These are phyloP conservation scores for Alloplasta piceator DNA, from an alignment of 2,888 invertebrate genomes.

Conservation along the genomic window DNA sequence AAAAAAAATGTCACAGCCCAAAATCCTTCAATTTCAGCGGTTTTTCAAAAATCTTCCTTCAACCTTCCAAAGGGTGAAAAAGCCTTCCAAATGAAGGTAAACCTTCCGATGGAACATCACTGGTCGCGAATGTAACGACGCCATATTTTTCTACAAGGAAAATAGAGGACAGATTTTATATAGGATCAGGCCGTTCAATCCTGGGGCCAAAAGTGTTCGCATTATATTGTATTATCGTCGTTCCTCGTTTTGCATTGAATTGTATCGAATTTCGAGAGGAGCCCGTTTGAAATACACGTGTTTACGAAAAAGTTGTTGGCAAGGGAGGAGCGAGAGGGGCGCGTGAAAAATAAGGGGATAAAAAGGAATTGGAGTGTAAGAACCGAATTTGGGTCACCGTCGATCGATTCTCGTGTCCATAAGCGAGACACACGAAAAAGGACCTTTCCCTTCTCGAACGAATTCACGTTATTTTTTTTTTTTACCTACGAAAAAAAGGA, in stretches of 20 bases:
- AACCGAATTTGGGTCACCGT: constrained; percentile 56
- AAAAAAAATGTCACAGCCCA: too few species aligned
- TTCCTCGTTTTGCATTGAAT: background rate
- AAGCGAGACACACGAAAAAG: background rate
- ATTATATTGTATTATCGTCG: background rate
- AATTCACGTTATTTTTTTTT: constrained; percentile 46
- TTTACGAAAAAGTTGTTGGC: background rate
- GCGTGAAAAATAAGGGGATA: constrained; percentile 47
- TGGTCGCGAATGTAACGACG: too few species aligned
- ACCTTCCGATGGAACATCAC: too few species aligned
- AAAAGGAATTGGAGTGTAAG: constrained; percentile 51
- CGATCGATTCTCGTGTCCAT: constrained; percentile 52
- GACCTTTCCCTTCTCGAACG: constrained; percentile 19
- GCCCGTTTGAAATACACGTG: too few species aligned
- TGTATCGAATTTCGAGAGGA: background rate
- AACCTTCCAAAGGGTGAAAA: too few species aligned
- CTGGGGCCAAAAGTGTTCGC: background rate
- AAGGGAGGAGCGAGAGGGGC: constrained; percentile 25
- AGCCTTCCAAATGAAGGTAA: too few species aligned
- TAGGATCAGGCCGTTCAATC: too few species aligned
- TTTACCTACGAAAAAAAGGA: constrained; percentile 20
- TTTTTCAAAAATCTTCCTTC: too few species aligned
- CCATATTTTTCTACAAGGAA: too few species aligned
- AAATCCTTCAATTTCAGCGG: too few species aligned
- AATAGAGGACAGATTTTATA: too few species aligned